These are phyloP conservation scores for Lacerta agilis DNA, from an alignment of 2,797 vertebrate species.

Conservation along the genomic window DNA sequence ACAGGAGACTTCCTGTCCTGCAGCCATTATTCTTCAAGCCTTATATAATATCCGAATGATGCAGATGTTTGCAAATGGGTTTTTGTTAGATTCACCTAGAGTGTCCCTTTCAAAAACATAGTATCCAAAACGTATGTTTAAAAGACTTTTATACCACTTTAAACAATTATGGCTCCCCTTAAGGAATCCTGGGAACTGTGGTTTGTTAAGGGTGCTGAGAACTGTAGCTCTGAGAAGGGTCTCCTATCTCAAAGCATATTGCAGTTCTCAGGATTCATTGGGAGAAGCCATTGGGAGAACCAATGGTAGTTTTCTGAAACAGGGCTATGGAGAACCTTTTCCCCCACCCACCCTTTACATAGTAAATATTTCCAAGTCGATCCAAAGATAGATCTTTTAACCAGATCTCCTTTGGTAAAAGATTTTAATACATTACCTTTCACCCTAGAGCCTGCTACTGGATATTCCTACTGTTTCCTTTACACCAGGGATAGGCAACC, in stretches of 20 bases:
- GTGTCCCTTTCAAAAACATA: too few species aligned
- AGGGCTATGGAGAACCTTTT: neutral
- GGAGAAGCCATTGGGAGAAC: neutral
- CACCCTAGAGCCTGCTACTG: neutral
- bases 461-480: slow-evolving; percentile 34
- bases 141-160: too few species aligned
- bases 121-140: too few species aligned
- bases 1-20: neutral
- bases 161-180: too few species aligned
- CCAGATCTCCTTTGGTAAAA: neutral
- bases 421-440: slow-evolving; percentile 29
- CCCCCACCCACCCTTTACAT: neutral
- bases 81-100: too few species aligned
- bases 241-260: too few species aligned
- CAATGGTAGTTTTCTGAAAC: neutral
- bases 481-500: neutral
- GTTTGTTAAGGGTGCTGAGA: too few species aligned
- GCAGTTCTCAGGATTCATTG: too few species aligned
- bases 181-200: too few species aligned
- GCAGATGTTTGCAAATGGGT: neutral
- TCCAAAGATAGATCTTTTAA: slow-evolving; percentile 7
- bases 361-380: slow-evolving; percentile 27
- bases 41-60: neutral
- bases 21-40: neutral
- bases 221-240: too few species aligned